Percentiles rank a stretch among this genome's conserved stretches.
Conservation (phyloP, 2,797 vertebrate species). For the Allobates femoralis region DNA sequence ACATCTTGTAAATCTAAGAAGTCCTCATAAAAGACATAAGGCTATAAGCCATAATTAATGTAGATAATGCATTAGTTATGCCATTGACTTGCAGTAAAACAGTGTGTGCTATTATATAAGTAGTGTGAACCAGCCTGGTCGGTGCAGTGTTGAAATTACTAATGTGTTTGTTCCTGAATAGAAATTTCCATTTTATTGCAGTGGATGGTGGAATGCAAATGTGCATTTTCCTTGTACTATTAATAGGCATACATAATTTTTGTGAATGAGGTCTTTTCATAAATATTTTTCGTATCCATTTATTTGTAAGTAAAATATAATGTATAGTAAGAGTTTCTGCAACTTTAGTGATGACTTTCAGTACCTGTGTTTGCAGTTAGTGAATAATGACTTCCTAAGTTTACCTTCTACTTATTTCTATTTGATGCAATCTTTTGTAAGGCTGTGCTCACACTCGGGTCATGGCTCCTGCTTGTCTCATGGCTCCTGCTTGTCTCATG, state of each 20-base stretch:
- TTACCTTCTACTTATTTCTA: too few relatives aligned
- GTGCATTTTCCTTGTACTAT: too few relatives aligned
- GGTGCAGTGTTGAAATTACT: not conserved
- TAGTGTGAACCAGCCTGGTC: not conserved
- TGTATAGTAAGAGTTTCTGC: too few relatives aligned
- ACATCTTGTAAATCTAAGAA: too few relatives aligned
- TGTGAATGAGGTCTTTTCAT: not conserved
- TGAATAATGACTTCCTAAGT: too few relatives aligned
- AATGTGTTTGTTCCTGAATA: not conserved
- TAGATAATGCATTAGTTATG: not conserved
- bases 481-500: too few relatives aligned
- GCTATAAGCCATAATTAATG: not conserved
- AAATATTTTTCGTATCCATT: not conserved
- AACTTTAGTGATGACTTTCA: too few relatives aligned
- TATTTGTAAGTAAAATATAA: too few relatives aligned
- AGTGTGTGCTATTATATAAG: not conserved
- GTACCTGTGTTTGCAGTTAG: too few relatives aligned
- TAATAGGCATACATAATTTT: not conserved
- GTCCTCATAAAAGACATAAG: not conserved
- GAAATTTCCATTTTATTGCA: not conserved
- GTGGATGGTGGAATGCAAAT: not conserved
- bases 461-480: too few relatives aligned
- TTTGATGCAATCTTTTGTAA: too few relatives aligned
- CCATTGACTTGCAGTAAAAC: not conserved
- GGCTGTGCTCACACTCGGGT: too few relatives aligned